Evolutionary conservation across 1,140 invertebrate species (phyloP).

Genomic region (Trichomalopsis sarcophagae): DNA sequence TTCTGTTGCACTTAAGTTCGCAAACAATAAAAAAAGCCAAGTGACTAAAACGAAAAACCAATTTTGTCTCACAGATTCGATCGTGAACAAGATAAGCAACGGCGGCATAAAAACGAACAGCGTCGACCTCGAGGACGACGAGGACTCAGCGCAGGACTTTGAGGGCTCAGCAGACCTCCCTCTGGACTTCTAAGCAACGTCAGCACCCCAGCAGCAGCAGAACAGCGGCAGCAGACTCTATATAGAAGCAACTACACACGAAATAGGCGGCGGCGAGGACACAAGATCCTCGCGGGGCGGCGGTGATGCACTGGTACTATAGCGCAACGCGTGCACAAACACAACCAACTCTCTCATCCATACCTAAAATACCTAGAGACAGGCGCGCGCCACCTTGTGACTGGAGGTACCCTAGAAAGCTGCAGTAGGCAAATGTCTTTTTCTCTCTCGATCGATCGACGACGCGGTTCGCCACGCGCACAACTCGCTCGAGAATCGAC

Average conservation of each 20-base stretch:
- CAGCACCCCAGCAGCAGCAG: not conserved
- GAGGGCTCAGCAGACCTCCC: slow-evolving; percentile 88
- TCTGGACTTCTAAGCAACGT: slow-evolving; percentile 80
- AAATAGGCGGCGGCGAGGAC: not conserved
- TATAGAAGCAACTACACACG: not conserved
- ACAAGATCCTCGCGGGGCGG: not conserved
- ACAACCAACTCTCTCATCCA: not conserved
- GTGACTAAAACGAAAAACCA: not conserved
- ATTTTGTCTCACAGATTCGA: slow-evolving; percentile 72
- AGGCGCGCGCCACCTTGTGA: slow-evolving; percentile 51
- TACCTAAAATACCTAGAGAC: not conserved
- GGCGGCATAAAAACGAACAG: slow-evolving; percentile 73
- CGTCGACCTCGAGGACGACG: slow-evolving; percentile 77
- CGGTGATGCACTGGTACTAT: not conserved
- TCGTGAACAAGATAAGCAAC: slow-evolving; percentile 76
- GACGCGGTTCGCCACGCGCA: slow-evolving; percentile 44
- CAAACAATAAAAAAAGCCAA: not conserved
- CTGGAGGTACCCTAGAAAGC: slow-evolving; percentile 47
- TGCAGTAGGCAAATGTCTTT: slow-evolving; percentile 50
- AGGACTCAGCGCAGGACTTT: slow-evolving; percentile 81
- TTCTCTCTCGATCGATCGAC: slow-evolving; percentile 20
- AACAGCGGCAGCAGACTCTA: not conserved
- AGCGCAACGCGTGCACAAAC: not conserved
- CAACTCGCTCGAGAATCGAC: slow-evolving; percentile 49
- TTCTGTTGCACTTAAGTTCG: not conserved